phyloP scores from a whole-genome alignment of 1,140 invertebrate species.

The Popillia japonica region DNA sequence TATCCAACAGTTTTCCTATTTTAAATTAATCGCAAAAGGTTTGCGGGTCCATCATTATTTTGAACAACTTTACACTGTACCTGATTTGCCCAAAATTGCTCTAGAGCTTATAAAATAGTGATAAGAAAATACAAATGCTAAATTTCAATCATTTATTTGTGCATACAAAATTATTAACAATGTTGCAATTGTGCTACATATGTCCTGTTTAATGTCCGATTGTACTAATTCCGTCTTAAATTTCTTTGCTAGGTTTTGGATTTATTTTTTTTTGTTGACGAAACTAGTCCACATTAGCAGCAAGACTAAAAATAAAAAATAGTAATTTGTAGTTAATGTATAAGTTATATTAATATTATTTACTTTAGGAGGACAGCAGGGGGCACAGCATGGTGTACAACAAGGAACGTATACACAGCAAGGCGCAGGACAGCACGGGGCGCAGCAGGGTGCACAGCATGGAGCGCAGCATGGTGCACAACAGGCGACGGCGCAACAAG shows the following conservation, averaged over 20 bases:
- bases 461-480: neutral
- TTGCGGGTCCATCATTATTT: no score
- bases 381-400: slow-evolving; percentile 17
- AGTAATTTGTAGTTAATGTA: neutral
- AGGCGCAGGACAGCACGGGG: neutral
- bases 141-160: no score
- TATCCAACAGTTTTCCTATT: no score
- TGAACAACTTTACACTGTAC: no score
- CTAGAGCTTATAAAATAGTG: no score
- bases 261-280: neutral
- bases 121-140: no score
- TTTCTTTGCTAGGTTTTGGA: neutral
- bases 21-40: no score
- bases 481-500: neutral
- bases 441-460: slow-evolving; percentile 27
- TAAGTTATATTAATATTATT: neutral
- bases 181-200: no score
- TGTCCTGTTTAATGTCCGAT: no score
- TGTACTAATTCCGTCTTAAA: neutral
- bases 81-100: no score
- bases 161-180: no score
- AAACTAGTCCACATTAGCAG: neutral
- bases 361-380: slow-evolving; percentile 26
- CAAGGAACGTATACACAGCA: slow-evolving; percentile 30
- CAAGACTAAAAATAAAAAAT: slow-evolving; percentile 11